These are phyloP conservation scores for Mercenaria mercenaria DNA, from an alignment of 1,140 invertebrate genomes.

Conservation along the genomic window DNA sequence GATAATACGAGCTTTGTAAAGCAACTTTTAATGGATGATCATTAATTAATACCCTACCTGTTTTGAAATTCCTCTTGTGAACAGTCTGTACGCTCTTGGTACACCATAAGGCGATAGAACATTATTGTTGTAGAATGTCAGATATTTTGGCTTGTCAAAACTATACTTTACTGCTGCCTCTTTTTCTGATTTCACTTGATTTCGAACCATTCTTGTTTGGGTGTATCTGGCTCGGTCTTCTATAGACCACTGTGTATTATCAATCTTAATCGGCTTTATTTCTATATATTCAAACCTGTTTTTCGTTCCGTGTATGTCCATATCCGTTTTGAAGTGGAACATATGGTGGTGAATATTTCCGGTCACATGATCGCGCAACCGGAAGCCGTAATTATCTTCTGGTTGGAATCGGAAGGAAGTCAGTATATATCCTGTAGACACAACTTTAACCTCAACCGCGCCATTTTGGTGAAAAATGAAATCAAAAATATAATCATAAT, in stretches of 20 bases:
- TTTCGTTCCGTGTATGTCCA: slow-evolving; percentile 70
- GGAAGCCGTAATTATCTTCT: slow-evolving; percentile 68
- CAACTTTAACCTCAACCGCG: slow-evolving; percentile 72
- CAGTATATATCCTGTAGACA: slow-evolving; percentile 73
- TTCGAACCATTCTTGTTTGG: slow-evolving; percentile 65
- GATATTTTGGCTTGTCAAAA: slow-evolving; percentile 68
- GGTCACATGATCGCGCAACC: slow-evolving; percentile 52
- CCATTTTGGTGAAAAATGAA: slow-evolving; percentile 81
- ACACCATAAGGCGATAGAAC: slow-evolving; percentile 32
- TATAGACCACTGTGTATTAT: slow-evolving; percentile 50
- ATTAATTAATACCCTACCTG: no score
- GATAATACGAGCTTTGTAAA: no score
- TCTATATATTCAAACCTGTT: slow-evolving; percentile 77
- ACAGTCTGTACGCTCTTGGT: slow-evolving; percentile 68
- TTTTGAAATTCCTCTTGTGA: slow-evolving; percentile 58
- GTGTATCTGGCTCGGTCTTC: slow-evolving; percentile 53
- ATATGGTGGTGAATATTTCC: slow-evolving; percentile 77
- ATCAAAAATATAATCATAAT: slow-evolving; percentile 82
- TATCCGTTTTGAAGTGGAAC: slow-evolving; percentile 77
- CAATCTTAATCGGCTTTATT: slow-evolving; percentile 65
- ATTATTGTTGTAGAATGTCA: slow-evolving; percentile 69
- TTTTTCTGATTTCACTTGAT: slow-evolving; percentile 65
- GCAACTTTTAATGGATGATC: no score
- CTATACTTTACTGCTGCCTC: slow-evolving; percentile 65
- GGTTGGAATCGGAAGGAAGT: slow-evolving; percentile 35